Percentiles rank a stretch among this genome's conserved stretches.
Conservation (phyloP, 1,140 invertebrate genomes). For the Cepaea nemoralis region DNA sequence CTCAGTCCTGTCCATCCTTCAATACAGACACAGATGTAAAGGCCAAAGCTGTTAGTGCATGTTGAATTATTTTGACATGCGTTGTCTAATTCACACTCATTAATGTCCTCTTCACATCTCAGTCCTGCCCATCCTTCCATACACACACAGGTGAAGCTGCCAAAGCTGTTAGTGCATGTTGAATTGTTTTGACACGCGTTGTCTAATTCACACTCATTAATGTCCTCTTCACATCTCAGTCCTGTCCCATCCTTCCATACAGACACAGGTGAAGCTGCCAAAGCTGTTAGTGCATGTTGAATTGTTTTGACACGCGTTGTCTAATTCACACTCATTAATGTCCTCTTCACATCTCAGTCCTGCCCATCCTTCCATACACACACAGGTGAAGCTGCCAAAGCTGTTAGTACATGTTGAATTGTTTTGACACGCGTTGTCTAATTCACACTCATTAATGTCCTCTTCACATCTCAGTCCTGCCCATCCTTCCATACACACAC, state of each 20-base stretch:
- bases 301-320: conserved; percentile 83
- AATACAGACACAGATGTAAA: too few species aligned
- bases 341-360: conserved; percentile 85
- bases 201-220: conserved; percentile 73
- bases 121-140: too few species aligned
- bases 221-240: conserved; percentile 34
- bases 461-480: conserved; percentile 29
- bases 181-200: conserved; percentile 81
- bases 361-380: conserved; percentile 89
- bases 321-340: conserved; percentile 47
- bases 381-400: conserved; percentile 46
- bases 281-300: conserved; percentile 72
- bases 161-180: conserved; percentile 43
- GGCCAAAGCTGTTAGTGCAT: too few species aligned
- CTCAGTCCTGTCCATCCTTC: too few species aligned
- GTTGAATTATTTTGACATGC: too few species aligned
- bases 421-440: conserved; percentile 84
- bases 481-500: conserved; percentile 6
- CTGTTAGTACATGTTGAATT: conserved; percentile 45
- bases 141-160: conserved; percentile 46
- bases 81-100: too few species aligned
- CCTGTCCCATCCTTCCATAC: conserved; percentile 17
- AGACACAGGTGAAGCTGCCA: background rate
- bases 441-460: conserved; percentile 61
- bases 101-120: too few species aligned